A percentile compares a stretch with the other conserved stretches of the same genome.
Evolutionary conservation across 30 jellyfish, hydroid and myxozoan species (phyloP).

Genomic region (Nemopilema nomurai): DNA sequence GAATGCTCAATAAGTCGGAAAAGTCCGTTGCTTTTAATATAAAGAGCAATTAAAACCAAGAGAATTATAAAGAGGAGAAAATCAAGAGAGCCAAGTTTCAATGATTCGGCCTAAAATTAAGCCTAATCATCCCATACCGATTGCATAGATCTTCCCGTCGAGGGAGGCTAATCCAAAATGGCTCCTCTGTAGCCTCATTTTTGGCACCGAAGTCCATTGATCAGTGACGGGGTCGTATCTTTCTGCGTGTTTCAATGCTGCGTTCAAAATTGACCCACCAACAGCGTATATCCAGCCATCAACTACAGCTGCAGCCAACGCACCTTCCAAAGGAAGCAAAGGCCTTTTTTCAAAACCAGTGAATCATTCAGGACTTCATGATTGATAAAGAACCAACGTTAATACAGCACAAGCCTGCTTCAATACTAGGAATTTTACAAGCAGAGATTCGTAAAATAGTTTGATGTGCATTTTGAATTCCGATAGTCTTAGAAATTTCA

Average conservation of each 20-base stretch:
- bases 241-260: conserved; percentile 69
- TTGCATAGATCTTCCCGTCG: conserved; percentile 62
- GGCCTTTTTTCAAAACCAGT: background rate
- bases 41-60: too few relatives aligned
- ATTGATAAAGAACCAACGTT: background rate
- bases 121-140: conserved; percentile 37
- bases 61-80: too few relatives aligned
- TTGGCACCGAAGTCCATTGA: conserved; percentile 74
- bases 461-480: too few relatives aligned
- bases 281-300: conserved; percentile 92
- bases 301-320: conserved; percentile 58
- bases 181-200: conserved; percentile 87
- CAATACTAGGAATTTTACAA: too few relatives aligned
- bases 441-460: too few relatives aligned
- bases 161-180: conserved; percentile 76
- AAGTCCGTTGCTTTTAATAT: too few relatives aligned
- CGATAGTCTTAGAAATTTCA: too few relatives aligned
- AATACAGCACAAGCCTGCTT: too few relatives aligned
- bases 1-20: too few relatives aligned
- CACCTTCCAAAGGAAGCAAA: conserved; percentile 55
- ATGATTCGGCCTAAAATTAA: too few relatives aligned
- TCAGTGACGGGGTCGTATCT: conserved; percentile 79
- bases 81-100: too few relatives aligned
- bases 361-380: background rate
- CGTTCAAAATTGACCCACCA: conserved; percentile 73